These are phyloP conservation scores for Axis porcinus DNA, from an alignment of 2,113 vertebrate genomes.

Conservation along the genomic window DNA sequence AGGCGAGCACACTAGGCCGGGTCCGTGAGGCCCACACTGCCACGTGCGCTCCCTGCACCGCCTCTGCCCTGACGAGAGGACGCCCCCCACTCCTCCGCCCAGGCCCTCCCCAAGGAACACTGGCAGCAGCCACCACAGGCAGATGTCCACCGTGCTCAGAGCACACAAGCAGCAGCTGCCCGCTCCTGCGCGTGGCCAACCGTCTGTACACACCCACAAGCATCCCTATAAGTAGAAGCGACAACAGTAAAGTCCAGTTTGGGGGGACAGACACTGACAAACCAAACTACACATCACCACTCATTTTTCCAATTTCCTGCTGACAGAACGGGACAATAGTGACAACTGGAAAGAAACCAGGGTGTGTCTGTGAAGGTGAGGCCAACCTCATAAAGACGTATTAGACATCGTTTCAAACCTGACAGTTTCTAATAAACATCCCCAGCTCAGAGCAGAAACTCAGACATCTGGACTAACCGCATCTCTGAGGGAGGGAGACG, in stretches of 20 bases:
- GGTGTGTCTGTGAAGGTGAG: not conserved
- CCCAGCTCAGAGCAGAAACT: not conserved
- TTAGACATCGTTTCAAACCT: accelerated
- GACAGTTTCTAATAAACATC: not conserved
- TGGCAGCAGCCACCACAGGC: not conserved
- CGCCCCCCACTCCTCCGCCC: not conserved
- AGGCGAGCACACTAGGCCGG: accelerated
- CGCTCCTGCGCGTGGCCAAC: accelerated
- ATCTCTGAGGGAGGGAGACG: not conserved
- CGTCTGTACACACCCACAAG: accelerated
- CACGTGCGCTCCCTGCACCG: accelerated
- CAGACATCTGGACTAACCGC: not conserved
- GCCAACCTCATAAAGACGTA: accelerated
- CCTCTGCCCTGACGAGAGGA: not conserved
- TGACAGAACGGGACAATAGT: accelerated
- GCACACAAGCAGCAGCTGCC: not conserved
- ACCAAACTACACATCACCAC: accelerated
- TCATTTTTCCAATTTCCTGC: not conserved
- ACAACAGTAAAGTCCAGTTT: accelerated
- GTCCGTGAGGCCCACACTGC: accelerated
- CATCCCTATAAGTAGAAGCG: accelerated
- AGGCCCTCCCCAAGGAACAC: not conserved
- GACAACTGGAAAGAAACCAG: not conserved
- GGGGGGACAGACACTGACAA: too few species aligned
- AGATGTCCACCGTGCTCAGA: not conserved